A percentile compares a stretch with the other conserved stretches of the same genome.
These are phyloP conservation scores for Struthidea cinerea DNA, from an alignment of 2,113 vertebrate genomes.

Conservation along the genomic window DNA sequence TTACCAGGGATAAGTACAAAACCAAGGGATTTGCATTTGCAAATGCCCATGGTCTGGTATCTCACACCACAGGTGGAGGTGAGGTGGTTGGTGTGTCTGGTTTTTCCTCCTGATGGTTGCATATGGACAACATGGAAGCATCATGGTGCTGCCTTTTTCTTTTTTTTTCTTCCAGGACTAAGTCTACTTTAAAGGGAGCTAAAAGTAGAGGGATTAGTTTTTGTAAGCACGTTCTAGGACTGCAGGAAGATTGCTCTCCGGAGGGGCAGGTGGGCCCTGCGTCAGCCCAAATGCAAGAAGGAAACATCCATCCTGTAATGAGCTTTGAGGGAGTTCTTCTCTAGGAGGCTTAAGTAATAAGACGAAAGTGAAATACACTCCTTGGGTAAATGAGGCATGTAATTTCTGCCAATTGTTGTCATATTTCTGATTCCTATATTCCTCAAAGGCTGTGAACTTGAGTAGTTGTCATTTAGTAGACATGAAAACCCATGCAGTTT, in stretches of 20 bases:
- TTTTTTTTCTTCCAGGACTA: background rate
- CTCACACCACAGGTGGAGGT: background rate
- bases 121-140: background rate
- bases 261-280: background rate
- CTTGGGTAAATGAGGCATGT: background rate
- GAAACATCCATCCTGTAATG: background rate
- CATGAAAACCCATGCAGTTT: background rate
- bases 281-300: background rate
- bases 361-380: background rate
- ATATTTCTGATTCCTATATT: background rate
- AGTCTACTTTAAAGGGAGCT: background rate
- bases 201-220: background rate
- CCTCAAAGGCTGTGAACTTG: background rate
- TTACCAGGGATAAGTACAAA: background rate
- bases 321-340: too few relatives aligned
- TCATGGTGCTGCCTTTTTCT: background rate
- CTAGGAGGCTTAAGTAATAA: background rate
- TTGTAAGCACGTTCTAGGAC: background rate
- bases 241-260: background rate
- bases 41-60: background rate
- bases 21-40: background rate
- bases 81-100: background rate
- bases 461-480: background rate
- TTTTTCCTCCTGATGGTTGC: background rate
- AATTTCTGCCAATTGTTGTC: background rate